These are phyloP conservation scores for Pipa parva DNA, from an alignment of 2,113 vertebrate genomes.

Conservation along the genomic window DNA sequence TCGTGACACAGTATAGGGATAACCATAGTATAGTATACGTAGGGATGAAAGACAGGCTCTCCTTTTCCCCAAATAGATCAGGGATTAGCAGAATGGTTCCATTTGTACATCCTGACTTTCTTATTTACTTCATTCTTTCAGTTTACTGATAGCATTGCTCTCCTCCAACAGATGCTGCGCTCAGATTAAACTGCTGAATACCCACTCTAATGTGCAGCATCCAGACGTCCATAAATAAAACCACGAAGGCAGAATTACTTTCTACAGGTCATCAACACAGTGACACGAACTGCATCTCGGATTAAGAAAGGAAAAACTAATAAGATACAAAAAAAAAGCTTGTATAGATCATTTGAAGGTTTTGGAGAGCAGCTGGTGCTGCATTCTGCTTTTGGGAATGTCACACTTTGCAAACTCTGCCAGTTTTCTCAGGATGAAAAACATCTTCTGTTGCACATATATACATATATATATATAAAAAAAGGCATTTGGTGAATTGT, in stretches of 20 bases:
- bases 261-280: slow-evolving; percentile 1
- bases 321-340: not conserved
- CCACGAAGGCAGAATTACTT: slow-evolving; percentile 6
- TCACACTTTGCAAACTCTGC: slow-evolving; percentile 1
- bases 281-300: not conserved
- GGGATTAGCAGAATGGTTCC: not conserved
- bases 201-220: not conserved
- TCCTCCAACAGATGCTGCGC: slow-evolving; percentile 6
- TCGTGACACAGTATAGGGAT: not conserved
- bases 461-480: too few relatives aligned
- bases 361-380: slow-evolving; percentile 5
- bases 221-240: slow-evolving; percentile 8
- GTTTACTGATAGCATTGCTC: slow-evolving; percentile 2
- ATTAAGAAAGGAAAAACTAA: not conserved
- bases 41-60: not conserved
- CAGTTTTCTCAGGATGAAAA: not conserved
- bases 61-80: not conserved
- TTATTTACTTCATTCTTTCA: not conserved
- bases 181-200: slow-evolving; percentile 1
- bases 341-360: not conserved
- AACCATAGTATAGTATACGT: not conserved
- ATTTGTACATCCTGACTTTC: not conserved
- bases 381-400: not conserved
- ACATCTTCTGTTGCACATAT: not conserved
- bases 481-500: not conserved